These are phyloP conservation scores for Pterophyllum scalare DNA, from an alignment of 2,113 vertebrate species.

Conservation along the genomic window DNA sequence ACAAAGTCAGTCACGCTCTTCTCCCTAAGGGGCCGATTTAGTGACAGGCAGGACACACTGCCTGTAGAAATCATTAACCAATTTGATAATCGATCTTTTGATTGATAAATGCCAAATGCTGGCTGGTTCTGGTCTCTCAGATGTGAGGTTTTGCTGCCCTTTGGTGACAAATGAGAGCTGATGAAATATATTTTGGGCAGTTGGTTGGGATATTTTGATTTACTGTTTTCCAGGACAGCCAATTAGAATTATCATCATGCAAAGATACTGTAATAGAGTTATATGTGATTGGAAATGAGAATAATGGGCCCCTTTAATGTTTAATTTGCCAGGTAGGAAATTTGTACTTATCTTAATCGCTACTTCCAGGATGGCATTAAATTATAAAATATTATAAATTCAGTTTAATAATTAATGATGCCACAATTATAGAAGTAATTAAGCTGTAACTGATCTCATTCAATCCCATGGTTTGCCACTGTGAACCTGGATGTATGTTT, in stretches of 20 bases:
- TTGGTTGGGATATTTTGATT: background rate
- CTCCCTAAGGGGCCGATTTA: background rate
- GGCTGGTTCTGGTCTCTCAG: background rate
- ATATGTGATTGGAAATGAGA: background rate
- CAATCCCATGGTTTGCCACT: too few species aligned
- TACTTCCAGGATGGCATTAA: background rate
- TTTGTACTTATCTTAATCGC: background rate
- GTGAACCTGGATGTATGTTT: background rate
- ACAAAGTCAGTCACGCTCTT: constrained; percentile 23
- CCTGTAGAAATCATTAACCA: too few species aligned
- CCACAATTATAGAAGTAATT: background rate
- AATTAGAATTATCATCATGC: background rate
- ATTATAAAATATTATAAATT: background rate
- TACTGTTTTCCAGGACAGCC: background rate
- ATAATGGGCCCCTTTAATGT: background rate
- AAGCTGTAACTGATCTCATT: background rate
- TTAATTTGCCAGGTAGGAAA: background rate
- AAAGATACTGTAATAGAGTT: background rate
- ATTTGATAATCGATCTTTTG: too few species aligned
- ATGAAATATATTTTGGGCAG: background rate
- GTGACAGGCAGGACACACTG: background rate
- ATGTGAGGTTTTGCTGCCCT: background rate
- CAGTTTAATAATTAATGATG: constrained; percentile 2
- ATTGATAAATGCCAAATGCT: background rate
- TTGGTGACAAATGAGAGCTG: background rate